Evolutionary conservation across 2,888 invertebrate genomes (phyloP), one percentile per base, ranked within the genome.

Genomic region (Dusona sp.): DNA sequence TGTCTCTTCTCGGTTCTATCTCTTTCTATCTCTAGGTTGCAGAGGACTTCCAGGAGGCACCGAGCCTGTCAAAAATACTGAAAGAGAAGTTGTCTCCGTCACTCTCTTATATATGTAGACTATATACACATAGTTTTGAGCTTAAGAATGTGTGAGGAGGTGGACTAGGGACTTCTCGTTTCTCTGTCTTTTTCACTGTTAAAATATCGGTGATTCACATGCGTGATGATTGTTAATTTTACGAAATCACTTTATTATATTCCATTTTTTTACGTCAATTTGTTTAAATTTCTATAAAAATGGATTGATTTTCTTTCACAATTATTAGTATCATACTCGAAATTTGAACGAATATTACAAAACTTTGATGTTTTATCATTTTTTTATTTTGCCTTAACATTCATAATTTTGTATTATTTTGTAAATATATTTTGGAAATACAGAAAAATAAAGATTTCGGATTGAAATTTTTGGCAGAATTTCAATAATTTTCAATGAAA

Each of bases 1-100:
- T 85, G 84, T 83, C 84, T 79, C 79, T 86, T 85, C 75, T 68
- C 83, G 83, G 87, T 83, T 75, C 88, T 79, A 77, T 77, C 77
- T 82, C 64, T 54, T 42, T 51, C 83, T 67, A 48, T 79, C 83
- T 79, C 74, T 79, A 73, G 68, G 64, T 79, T 54, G 65, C 25
- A 42, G 48, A 77, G 67, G 81, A 45, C 68, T 45, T 68, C 54
- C 75, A 38, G 61, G 77, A 70, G 72, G 33, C 67, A 70, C 51
- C 74, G 77, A 68, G 57, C 42, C 79, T 72, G 65, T 72, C 78
- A 70, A 87, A 84, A 87, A 67, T 72, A 82, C 65, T 81, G 29
- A 64, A 75, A 79, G 72, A 85, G 84, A 85, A 82, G 74, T 83
- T 74, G 73, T 77, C 75, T 79, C 65, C 61, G 73, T 84, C 51